Evolutionary conservation across 2,888 invertebrate species (phyloP), one percentile per base, ranked within the genome.

Genomic region (Chrysolina americana): DNA sequence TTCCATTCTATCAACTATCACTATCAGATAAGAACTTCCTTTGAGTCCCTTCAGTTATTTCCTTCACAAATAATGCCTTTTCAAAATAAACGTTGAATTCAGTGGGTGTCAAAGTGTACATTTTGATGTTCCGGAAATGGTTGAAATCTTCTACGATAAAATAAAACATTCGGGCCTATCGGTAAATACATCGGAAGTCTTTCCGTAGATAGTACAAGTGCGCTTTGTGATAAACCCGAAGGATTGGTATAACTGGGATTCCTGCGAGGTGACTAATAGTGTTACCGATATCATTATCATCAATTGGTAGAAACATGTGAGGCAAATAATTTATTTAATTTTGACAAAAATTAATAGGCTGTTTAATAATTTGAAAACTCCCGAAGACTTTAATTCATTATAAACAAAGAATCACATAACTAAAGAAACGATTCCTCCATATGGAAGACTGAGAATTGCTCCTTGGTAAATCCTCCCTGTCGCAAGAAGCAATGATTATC

Each of bases 101-200:
- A 36, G n/a, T 59, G 59, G 59, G 59, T 59, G 59, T 28, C 5
- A 28, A n/a, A 23, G 59, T 28, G 59, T 59, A 23, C 1, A 59
- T 23, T 59, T 36, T 36, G 28, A n/a, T 59, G 59, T 59, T 53
- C n/a, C 28, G 59, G 59, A 59, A 59, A 36, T 59, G 28, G 23
- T 9, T 13, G 5, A 59, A 28, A 2, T 15, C 23, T 28, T 11
- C 3, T 5, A 15, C 23, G 59, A 59, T 59, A 59, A 59, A 28
- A 59, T 28, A 59, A 23, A 59, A 59, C 59, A 15, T n/a, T 47
- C n/a, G 47, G 5, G 4, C 6, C 36, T 36, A 36, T 36, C n/a
- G 47, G n/a, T 15, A 8, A 9, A 13, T 15, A 13, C 59, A 59
- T 59, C 15, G 17, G 28, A 59, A 59, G 36, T 59, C 23, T 17